Evolutionary conservation across 1,140 invertebrate genomes (phyloP), one percentile per base, ranked within the genome.

Genomic region (Drosophila ohnishii): DNA sequence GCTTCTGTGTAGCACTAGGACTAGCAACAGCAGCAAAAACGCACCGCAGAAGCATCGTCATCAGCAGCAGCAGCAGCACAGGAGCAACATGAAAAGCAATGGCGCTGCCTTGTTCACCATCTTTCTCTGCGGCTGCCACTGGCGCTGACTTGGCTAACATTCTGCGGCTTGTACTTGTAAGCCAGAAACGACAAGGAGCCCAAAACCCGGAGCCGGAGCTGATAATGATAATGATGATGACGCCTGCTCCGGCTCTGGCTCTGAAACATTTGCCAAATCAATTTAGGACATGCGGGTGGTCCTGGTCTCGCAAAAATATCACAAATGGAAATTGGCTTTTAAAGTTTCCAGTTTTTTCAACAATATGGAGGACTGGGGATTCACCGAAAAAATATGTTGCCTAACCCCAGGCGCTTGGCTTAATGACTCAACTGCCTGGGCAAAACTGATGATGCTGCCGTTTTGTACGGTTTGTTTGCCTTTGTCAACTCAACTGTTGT

Each of bases 161-260:
- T 72, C 64, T 65, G 77, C 30, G 66, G 50, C 44, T 63, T 45
- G 65, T 40, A 82, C 47, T 69, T 81, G 30, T 35, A 37, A 72
- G 37, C 42, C 57, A 66, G 78, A 63, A 79, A 63, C 58, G 80
- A 78, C 80, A 71, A 57, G 44, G 13, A 40, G 59, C 30, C 42
- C 39, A 60, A 40, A 55, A 45, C 35, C 50, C 39, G 47, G 32
- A 45, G 30, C 50, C 39, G 42, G 32, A 65, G 11, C 70, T 82
- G 83, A 76, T 86, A 87, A 86, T 83, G 82, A 66, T 87, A 76
- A 86, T 87, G 80, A 40, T 69, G 62, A 65, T 65, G 62, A 53
- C 50, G 62, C 51, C 8, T 14, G 11, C 22, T 14, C 44, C 13
- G 11, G 48, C 56, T 25, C 30, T 28, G 56, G 50, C 34, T 37